Conservation (phyloP, 92 coral and sea anemone genomes). For the Metridium senile region DNA sequence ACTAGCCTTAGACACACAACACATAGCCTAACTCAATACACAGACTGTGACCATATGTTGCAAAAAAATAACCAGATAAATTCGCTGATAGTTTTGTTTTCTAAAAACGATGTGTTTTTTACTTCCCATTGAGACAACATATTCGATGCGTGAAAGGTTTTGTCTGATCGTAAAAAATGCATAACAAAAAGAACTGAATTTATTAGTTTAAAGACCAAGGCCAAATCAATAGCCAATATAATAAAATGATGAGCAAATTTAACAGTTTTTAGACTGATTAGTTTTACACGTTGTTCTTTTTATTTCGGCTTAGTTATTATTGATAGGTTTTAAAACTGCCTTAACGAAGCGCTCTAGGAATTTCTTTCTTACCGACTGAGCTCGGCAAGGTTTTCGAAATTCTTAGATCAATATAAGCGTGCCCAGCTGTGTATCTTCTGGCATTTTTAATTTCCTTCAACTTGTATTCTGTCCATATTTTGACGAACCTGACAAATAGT, state of each 20-base stretch:
- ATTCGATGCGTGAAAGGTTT: background rate
- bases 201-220: constrained; percentile 24
- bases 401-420: constrained; percentile 49
- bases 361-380: constrained; percentile 9
- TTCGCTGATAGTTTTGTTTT: background rate
- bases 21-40: background rate
- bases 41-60: constrained; percentile 20
- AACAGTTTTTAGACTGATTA: constrained; percentile 2
- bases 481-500: constrained; percentile 20
- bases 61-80: background rate
- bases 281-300: background rate
- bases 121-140: background rate
- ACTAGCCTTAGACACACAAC: constrained; percentile 32
- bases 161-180: background rate
- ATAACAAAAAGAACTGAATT: constrained; percentile 8
- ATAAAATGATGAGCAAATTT: background rate
- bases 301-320: no score
- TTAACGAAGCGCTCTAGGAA: constrained; percentile 12
- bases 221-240: constrained; percentile 43
- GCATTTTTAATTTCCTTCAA: constrained; percentile 84
- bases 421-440: constrained; percentile 85
- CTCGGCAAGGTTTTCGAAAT: constrained; percentile 34
- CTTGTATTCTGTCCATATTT: constrained; percentile 39
- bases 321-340: no score
- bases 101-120: constrained; percentile 3